A percentile compares a stretch with the other conserved stretches of the same genome.
Evolutionary conservation across 2,888 invertebrate genomes (phyloP).

Genomic region (Leptinotarsa peninsularis): DNA sequence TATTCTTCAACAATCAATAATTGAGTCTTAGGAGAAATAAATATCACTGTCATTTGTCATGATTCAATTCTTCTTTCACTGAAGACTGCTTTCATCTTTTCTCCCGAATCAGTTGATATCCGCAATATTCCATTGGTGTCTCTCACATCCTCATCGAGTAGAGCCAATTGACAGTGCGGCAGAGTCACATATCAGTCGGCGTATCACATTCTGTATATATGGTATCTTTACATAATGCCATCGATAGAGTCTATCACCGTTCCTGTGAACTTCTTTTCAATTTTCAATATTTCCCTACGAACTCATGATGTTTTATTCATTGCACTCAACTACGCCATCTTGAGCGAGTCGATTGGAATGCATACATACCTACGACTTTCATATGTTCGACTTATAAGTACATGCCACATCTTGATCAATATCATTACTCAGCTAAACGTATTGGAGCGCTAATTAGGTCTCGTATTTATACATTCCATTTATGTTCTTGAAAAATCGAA

Average conservation of each 20-base stretch:
- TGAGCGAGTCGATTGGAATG: constrained; percentile 67
- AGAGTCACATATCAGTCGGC: constrained; percentile 45
- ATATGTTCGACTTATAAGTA: neutral
- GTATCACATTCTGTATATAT: constrained; percentile 60
- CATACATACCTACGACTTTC: constrained; percentile 61
- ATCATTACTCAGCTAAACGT: too few relatives aligned
- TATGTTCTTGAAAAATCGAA: too few relatives aligned
- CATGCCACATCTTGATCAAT: neutral
- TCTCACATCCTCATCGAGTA: constrained; percentile 36
- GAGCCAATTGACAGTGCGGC: constrained; percentile 31
- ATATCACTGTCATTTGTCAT: neutral
- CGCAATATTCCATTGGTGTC: constrained; percentile 36
- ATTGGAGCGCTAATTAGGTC: too few relatives aligned
- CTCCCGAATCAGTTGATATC: constrained; percentile 27
- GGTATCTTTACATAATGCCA: constrained; percentile 63
- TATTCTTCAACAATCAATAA: too few relatives aligned
- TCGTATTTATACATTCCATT: too few relatives aligned
- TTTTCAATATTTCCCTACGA: constrained; percentile 68
- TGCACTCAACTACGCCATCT: constrained; percentile 67
- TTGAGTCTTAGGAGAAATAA: too few relatives aligned
- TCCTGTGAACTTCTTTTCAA: constrained; percentile 66
- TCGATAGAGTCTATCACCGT: constrained; percentile 65
- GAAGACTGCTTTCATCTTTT: too few relatives aligned
- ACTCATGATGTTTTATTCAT: constrained; percentile 69
- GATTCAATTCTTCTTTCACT: neutral